Conservation (phyloP, 2,888 invertebrate genomes). For the Dione juno region DNA sequence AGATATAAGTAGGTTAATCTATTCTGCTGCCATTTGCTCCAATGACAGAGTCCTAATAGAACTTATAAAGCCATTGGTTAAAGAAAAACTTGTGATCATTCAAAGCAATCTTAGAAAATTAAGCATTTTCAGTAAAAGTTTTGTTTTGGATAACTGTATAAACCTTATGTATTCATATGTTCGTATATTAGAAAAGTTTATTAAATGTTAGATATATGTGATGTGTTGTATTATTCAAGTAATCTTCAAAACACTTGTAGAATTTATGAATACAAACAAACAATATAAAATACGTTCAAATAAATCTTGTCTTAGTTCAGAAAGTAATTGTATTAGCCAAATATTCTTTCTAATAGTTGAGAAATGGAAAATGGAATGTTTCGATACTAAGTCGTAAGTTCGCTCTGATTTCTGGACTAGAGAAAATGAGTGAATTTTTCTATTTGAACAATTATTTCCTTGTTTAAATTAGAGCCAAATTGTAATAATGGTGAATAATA, state of each 20-base stretch:
- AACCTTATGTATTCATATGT: constrained; percentile 76
- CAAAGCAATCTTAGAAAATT: constrained; percentile 64
- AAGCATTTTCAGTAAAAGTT: constrained; percentile 58
- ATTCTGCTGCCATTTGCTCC: constrained; percentile 74
- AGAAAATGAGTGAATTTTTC: too few relatives aligned
- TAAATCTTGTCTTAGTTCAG: too few relatives aligned
- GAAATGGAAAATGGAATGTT: too few relatives aligned
- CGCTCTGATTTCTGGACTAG: too few relatives aligned
- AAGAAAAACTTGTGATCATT: constrained; percentile 59
- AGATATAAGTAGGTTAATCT: constrained; percentile 73
- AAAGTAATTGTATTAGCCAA: too few relatives aligned
- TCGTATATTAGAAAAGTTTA: constrained; percentile 77
- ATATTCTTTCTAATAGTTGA: too few relatives aligned
- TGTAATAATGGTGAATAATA: too few relatives aligned
- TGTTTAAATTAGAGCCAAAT: too few relatives aligned
- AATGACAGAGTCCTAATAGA: constrained; percentile 67
- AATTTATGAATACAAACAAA: too few relatives aligned
- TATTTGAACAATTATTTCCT: too few relatives aligned
- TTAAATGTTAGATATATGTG: constrained; percentile 69
- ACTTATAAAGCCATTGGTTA: constrained; percentile 69
- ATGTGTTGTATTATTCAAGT: background rate
- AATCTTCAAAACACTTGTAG: background rate
- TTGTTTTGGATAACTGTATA: constrained; percentile 73
- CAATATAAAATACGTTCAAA: too few relatives aligned
- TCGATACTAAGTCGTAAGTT: too few relatives aligned